Conservation (phyloP, 2,888 invertebrate species). For the Netelia inedita region DNA sequence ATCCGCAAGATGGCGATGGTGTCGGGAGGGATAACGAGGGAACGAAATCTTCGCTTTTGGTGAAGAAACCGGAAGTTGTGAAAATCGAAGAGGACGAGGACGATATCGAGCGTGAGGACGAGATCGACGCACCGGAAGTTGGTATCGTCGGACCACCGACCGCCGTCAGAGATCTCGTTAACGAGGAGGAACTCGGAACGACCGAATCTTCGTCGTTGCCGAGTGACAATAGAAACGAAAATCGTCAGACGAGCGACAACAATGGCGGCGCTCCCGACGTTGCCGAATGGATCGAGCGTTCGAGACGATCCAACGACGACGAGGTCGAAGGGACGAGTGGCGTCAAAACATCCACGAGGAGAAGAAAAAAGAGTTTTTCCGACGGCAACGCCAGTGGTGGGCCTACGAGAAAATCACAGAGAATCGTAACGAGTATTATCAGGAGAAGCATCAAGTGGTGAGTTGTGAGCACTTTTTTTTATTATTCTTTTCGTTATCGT, state of each 20-base stretch:
- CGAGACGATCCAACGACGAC: constrained; percentile 69
- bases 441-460: constrained; percentile 83
- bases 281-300: constrained; percentile 83
- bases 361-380: constrained; percentile 70
- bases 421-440: constrained; percentile 82
- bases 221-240: constrained; percentile 70
- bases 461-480: constrained; percentile 70
- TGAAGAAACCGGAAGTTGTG: constrained; percentile 4
- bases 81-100: constrained; percentile 33
- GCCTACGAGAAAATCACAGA: constrained; percentile 80
- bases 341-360: constrained; percentile 35
- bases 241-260: constrained; percentile 5
- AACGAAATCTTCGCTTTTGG: not conserved
- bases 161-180: constrained; percentile 78
- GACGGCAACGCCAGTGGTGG: constrained; percentile 63
- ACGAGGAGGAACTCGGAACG: constrained; percentile 78
- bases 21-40: not conserved
- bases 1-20: not conserved
- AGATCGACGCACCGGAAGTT: constrained; percentile 74
- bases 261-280: constrained; percentile 72
- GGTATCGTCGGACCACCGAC: constrained; percentile 82
- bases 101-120: constrained; percentile 58
- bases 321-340: constrained; percentile 15
- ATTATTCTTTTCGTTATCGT: not conserved
- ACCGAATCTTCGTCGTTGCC: constrained; percentile 77